These are phyloP conservation scores for Cassiopea andromeda DNA, from an alignment of 30 jellyfish, hydroid and myxozoan genomes.

Conservation along the genomic window DNA sequence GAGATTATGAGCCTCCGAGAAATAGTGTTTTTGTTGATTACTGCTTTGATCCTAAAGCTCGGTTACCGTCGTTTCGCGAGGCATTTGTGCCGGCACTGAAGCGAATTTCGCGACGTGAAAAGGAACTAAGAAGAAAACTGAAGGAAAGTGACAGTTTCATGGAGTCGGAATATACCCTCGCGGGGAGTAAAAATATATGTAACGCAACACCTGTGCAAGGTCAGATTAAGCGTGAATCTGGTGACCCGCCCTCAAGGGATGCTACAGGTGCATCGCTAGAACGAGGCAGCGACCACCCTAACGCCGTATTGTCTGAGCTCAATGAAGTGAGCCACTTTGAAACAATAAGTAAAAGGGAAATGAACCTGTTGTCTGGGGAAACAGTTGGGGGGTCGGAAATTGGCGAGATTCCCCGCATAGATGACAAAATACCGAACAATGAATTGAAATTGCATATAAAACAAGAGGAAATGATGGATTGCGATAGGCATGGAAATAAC, in stretches of 20 bases:
- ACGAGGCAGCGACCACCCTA: slow-evolving; percentile 37
- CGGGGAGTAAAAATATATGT: background rate
- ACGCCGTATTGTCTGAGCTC: slow-evolving; percentile 66
- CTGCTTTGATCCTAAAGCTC: slow-evolving; percentile 48
- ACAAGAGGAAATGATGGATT: slow-evolving; percentile 32
- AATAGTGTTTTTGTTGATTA: slow-evolving; percentile 53
- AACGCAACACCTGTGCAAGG: slow-evolving; percentile 58
- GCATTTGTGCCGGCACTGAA: slow-evolving; percentile 74
- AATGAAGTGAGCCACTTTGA: slow-evolving; percentile 10
- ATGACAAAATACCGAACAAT: slow-evolving; percentile 1
- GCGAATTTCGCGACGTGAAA: slow-evolving; percentile 23
- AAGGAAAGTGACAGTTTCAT: background rate
- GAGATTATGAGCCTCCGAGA: slow-evolving; percentile 42
- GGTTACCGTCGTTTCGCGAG: slow-evolving; percentile 70
- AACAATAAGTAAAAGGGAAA: slow-evolving; percentile 13
- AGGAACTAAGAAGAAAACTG: slow-evolving; percentile 18
- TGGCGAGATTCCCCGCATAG: background rate
- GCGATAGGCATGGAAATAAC: background rate
- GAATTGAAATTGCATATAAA: slow-evolving; percentile 20
- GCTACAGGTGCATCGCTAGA: slow-evolving; percentile 42
- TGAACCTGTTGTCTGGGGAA: slow-evolving; percentile 40
- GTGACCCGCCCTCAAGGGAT: slow-evolving; percentile 38
- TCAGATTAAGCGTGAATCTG: slow-evolving; percentile 46
- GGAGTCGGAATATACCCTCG: slow-evolving; percentile 21
- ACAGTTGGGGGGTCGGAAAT: background rate